Evolutionary conservation across 2,113 vertebrate species (phyloP), one percentile per base, ranked within the genome.

Genomic region (Hyaena hyaena): DNA sequence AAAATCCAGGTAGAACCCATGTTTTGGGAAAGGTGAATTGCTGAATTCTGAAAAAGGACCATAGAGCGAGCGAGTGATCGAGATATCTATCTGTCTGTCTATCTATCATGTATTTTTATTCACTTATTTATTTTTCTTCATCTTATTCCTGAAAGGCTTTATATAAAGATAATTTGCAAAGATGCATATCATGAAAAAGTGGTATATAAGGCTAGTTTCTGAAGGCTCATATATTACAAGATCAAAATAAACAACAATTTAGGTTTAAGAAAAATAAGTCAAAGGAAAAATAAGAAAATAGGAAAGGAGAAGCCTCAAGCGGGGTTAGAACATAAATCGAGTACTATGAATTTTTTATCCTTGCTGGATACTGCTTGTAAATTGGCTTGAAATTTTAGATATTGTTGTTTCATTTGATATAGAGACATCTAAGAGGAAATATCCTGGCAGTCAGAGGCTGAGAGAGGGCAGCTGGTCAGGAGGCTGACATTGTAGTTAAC

Each of bases 161-260:
- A 74, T 85, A 7, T 48, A n/a, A n/a, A 93, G 71, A 81, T 28
- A 79, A 48, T 93, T 73, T 74, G 17, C 80, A 66, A 93, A 86
- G 61, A 66, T 55, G 14, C 0, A 10, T 76, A 76, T 68, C 76
- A 61, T 55, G 45, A 96, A 80, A 92, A 66, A 65, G 10, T 63
- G 26, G 28, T 79, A 69, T 89, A 43, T 26, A 73, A 85, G 35
- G 73, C 26, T 28, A 73, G 15, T 94, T 93, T 79, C 65, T 68
- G 45, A 88, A 90, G 58, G 65, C 16, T n/a, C 39, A 23, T 76
- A 4, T 55, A 39, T 31, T 26, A 14, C 17, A 81, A 94, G n/a
- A 63, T 74, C 17, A 81, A 92, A 88, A 80, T 88, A 80, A 76
- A 31, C 73, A 24, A 85, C 69, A 85, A 66, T 94, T 77, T 80